Evolutionary conservation across 2,113 vertebrate species (phyloP).

Genomic region (Festucalex cinctus): DNA sequence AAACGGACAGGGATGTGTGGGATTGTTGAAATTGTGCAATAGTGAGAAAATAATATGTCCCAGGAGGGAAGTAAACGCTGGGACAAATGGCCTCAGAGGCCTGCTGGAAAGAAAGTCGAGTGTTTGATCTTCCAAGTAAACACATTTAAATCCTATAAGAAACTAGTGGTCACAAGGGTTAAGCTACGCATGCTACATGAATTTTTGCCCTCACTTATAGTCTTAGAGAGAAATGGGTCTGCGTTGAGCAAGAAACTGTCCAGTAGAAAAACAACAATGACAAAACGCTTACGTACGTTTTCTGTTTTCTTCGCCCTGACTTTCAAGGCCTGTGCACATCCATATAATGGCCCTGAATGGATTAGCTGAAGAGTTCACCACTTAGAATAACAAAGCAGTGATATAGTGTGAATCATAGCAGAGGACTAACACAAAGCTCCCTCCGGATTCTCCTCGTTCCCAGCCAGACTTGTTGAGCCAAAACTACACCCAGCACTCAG

Average conservation of each 20-base stretch:
- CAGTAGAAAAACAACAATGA: conserved; percentile 18
- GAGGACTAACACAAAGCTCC: conserved; percentile 44
- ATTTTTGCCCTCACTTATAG: conserved; percentile 6
- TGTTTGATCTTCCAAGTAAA: conserved; percentile 41
- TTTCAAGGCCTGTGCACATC: conserved; percentile 21
- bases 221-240: too few species aligned
- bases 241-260: conserved; percentile 16
- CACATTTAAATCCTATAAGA: conserved; percentile 44
- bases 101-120: conserved; percentile 16
- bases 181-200: conserved; percentile 7
- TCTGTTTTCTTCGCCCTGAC: conserved; percentile 18
- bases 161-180: conserved; percentile 12
- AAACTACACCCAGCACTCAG: conserved; percentile 26
- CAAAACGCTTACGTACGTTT: conserved; percentile 1
- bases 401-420: conserved; percentile 47
- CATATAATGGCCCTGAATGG: conserved; percentile 43
- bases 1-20: conserved; percentile 28
- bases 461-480: conserved; percentile 19
- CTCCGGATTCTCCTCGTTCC: conserved; percentile 27
- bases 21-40: conserved; percentile 51
- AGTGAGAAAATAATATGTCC: conserved; percentile 42
- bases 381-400: conserved; percentile 39
- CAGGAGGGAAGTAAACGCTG: conserved; percentile 18
- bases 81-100: conserved; percentile 23
- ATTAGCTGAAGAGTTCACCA: conserved; percentile 34